A percentile compares a stretch with the other conserved stretches of the same genome.
Evolutionary conservation across 1,140 invertebrate species (phyloP).

Genomic region (Ganaspis sp.): DNA sequence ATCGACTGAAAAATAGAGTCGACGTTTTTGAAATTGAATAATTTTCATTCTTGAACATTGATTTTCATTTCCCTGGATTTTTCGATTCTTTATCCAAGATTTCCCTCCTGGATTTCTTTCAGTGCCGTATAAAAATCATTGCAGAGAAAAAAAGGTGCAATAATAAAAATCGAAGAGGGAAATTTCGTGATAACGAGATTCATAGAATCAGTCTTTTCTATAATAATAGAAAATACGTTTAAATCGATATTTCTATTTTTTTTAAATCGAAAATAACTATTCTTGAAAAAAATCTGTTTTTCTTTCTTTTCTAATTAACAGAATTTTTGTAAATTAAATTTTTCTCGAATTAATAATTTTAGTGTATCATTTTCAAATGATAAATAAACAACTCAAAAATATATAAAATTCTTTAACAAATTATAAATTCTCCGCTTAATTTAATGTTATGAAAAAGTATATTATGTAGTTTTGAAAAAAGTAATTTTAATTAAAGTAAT

Average conservation of each 20-base stretch:
- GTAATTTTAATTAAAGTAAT: too few relatives aligned
- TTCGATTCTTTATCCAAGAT: not conserved
- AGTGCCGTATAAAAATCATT: not conserved
- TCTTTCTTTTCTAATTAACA: not conserved
- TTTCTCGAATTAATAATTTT: too few relatives aligned
- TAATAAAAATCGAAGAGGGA: slow-evolving; percentile 2
- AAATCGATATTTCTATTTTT: slow-evolving; percentile 6
- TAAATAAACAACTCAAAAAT: too few relatives aligned
- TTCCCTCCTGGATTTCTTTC: not conserved
- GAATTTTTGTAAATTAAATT: too few relatives aligned
- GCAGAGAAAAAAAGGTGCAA: not conserved
- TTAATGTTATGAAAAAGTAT: too few relatives aligned
- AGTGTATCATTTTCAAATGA: too few relatives aligned
- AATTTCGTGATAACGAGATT: not conserved
- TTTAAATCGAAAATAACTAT: not conserved
- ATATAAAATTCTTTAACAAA: too few relatives aligned
- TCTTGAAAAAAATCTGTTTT: not conserved
- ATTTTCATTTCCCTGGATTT: not conserved
- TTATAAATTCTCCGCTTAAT: too few relatives aligned
- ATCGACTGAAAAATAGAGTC: too few relatives aligned
- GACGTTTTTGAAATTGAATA: too few relatives aligned
- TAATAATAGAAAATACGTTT: not conserved
- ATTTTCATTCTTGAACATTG: too few relatives aligned
- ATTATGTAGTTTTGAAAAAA: too few relatives aligned
- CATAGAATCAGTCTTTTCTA: not conserved